Conservation (phyloP, 1,140 invertebrate genomes). For the Magallana angulata region DNA sequence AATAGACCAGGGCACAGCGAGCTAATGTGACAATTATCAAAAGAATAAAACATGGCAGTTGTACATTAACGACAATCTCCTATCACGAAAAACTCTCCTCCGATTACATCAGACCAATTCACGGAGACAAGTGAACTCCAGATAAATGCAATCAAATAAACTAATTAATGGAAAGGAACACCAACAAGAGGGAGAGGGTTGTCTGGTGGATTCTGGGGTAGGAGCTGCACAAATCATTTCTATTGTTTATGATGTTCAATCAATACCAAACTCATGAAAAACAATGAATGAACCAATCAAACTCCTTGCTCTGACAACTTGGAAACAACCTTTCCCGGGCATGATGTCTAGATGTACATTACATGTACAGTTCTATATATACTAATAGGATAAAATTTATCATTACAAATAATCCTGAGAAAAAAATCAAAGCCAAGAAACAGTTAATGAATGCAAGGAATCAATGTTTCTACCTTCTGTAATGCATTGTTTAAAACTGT, state of each 20-base stretch:
- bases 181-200: no score
- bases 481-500: no score
- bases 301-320: no score
- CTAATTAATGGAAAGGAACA: neutral
- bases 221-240: no score
- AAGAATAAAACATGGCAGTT: neutral
- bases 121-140: neutral
- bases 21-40: neutral
- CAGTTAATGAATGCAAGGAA: neutral
- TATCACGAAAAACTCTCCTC: neutral
- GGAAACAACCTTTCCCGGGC: no score
- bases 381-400: neutral
- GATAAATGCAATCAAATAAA: constrained; percentile 18
- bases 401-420: neutral
- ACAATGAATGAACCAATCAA: no score
- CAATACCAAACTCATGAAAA: no score
- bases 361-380: neutral
- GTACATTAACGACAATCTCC: neutral
- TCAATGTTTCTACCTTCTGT: neutral
- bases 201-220: no score
- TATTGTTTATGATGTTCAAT: no score
- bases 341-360: neutral
- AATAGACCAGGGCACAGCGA: neutral
- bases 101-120: neutral
- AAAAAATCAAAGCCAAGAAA: neutral